Evolutionary conservation across 2,797 vertebrate genomes (phyloP), one percentile per base, ranked within the genome.

Genomic region (Chelidonichthys spinosus): DNA sequence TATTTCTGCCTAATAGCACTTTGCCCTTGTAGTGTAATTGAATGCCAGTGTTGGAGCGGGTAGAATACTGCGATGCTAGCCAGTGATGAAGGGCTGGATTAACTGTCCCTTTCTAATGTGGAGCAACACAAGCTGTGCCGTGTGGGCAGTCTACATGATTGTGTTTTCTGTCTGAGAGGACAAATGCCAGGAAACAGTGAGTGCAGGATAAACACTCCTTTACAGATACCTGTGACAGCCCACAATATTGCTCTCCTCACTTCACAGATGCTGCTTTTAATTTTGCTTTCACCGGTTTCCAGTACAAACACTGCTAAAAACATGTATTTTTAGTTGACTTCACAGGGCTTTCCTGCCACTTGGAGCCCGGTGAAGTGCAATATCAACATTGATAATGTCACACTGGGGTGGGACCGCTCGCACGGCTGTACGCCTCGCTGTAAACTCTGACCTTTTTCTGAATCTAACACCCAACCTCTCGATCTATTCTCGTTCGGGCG

Each of bases 51-150:
- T 71, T 82, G 82, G 79, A 81, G 71, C 83, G 63, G 80, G 76
- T 77, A 71, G 74, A 83, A 88, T 86, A 79, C 82, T 82, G 84
- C 37, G 78, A 90, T 89, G 74, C 85, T 92, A 88, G 89, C 88
- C 49, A 54, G 73, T 69, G 87, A 89, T 91, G 92, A 92, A 85
- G 87, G 87, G 61, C 60, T 77, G 93, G 93, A 94, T 95, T 93
- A 94, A 90, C 87, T 94, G 93, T 94, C 82, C 92, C 75, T 80
- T 64, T 63, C 79, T 83, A 79, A 89, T 87, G 65, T 86, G 69
- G 86, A 83, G 81, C 81, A 87, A 78, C 78, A 74, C 85, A 88
- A 87, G 83, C 87, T 89, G 87, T 85, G 83, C 79, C 86, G 87
- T 77, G 65, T 84, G 82, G 65, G 83, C 75, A 81, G 71, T 71